These are phyloP conservation scores for Panthera leo DNA, from an alignment of 2,113 vertebrate species.

Conservation along the genomic window DNA sequence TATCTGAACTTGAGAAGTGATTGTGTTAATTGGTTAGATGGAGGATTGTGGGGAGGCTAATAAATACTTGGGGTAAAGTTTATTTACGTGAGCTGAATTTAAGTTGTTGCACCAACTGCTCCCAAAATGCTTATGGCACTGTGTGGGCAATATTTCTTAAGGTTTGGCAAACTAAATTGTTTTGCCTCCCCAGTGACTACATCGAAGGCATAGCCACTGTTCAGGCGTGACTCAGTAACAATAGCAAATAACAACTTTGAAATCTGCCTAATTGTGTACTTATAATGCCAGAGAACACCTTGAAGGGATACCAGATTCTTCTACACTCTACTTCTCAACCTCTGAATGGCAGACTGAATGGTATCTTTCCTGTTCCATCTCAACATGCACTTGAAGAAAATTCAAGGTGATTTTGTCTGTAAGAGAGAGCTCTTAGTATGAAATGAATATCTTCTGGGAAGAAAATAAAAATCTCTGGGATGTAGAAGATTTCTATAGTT, in stretches of 20 bases:
- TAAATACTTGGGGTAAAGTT: not conserved
- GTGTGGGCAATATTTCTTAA: not conserved
- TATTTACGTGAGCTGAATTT: not conserved
- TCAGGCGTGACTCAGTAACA: not conserved
- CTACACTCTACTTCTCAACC: not conserved
- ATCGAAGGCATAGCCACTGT: not conserved
- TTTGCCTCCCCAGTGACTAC: not conserved
- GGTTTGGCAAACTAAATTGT: not conserved
- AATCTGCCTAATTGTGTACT: not conserved
- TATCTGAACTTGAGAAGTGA: not conserved
- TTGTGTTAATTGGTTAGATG: not conserved
- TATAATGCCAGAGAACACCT: not conserved
- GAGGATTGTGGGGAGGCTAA: not conserved
- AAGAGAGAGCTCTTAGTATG: not conserved
- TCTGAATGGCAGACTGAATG: not conserved
- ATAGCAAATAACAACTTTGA: not conserved
- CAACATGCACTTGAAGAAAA: not conserved
- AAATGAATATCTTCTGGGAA: conserved; percentile 1
- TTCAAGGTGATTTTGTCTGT: not conserved
- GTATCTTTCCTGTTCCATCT: not conserved
- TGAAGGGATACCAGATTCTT: not conserved
- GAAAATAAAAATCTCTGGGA: not conserved
- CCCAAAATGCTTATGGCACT: not conserved
- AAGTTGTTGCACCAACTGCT: not conserved
- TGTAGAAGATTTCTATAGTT: not conserved